Evolutionary conservation across 2,797 vertebrate species (phyloP).

Genomic region (Arnoldichthys spilopterus): DNA sequence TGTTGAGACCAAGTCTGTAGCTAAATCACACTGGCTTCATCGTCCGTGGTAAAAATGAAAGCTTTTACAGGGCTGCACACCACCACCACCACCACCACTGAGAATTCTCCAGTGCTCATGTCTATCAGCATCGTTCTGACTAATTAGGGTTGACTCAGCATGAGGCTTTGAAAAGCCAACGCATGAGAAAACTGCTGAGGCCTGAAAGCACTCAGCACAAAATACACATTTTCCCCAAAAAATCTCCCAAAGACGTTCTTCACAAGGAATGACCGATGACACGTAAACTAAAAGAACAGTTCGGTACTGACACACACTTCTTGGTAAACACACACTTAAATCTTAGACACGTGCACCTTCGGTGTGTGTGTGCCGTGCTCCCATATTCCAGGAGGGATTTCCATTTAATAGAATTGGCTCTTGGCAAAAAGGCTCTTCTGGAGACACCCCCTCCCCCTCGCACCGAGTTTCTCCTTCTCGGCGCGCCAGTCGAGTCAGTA

Average conservation of each 20-base stretch:
- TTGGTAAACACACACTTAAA: slow-evolving; percentile 15
- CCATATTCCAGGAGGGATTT: not conserved
- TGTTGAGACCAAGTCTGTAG: not conserved
- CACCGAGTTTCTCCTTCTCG: slow-evolving; percentile 14
- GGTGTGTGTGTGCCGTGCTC: not conserved
- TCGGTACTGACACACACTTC: not conserved
- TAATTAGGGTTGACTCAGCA: slow-evolving; percentile 62
- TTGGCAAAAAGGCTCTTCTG: not conserved
- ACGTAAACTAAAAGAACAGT: not conserved
- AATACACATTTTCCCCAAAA: not conserved
- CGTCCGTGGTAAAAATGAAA: not conserved
- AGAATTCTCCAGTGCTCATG: slow-evolving; percentile 47
- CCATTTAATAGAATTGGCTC: slow-evolving; percentile 9
- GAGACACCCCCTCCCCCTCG: too few relatives aligned
- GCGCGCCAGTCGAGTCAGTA: slow-evolving; percentile 25
- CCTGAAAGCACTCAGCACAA: slow-evolving; percentile 32
- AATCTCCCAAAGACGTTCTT: not conserved
- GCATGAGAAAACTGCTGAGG: slow-evolving; percentile 44
- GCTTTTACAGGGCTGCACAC: slow-evolving; percentile 30
- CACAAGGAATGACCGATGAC: not conserved
- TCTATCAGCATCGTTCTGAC: slow-evolving; percentile 52
- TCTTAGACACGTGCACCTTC: slow-evolving; percentile 7
- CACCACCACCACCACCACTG: slow-evolving; percentile 5
- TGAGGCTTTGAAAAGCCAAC: slow-evolving; percentile 16
- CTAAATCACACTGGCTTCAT: not conserved